Evolutionary conservation across 2,113 vertebrate genomes (phyloP), one percentile per base, ranked within the genome.

Genomic region (Hippocampus guttulatus): DNA sequence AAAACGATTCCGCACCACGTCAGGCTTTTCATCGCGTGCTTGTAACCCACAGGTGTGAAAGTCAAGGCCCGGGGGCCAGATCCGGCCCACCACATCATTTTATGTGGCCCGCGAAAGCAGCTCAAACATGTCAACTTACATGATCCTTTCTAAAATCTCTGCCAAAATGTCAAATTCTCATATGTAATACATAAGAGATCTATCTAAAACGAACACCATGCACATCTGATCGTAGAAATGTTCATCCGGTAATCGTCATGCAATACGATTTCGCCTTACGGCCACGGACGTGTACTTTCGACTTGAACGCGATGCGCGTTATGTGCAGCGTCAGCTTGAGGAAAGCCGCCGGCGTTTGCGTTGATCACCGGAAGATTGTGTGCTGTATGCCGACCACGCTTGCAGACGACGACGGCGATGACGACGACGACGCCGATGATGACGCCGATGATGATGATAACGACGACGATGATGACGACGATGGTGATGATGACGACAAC

Each of bases 381-480:
- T 65, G 18, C 21, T 45, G 41, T 9, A 18, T 49, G 45, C 9
- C 47, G 43, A 65, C 23, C 41, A 65, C 49, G 27, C 18, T 47
- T 65, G 2, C 64, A 65, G 71, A 67, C 25, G 64, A 47, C 16
- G 41, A 79, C 0, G 64, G 86, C 1, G 77, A 78, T 0, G 75
- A 77, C 0, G 74, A 81, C 2, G 68, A 71, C 0, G 69, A 70
- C 0, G 73, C 79, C 1, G 78, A 83, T 0, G 75, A 82, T 0
- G 80, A 84, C 0, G 80, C 85, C 0, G 74, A 80, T 0, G 78
- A 82, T 0, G 79, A 83, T 0, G 74, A 80, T 0, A 76, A 82
- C 0, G 81, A 83, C 0, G 84, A 84, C 0, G 77, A 85, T 0
- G 84, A 87, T 0, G 73, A 87, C 0, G 74, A 87, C 1, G 60